Evolutionary conservation across 2,113 vertebrate species (phyloP), one percentile per base, ranked within the genome.

Genomic region (Aleadryas rufinucha): DNA sequence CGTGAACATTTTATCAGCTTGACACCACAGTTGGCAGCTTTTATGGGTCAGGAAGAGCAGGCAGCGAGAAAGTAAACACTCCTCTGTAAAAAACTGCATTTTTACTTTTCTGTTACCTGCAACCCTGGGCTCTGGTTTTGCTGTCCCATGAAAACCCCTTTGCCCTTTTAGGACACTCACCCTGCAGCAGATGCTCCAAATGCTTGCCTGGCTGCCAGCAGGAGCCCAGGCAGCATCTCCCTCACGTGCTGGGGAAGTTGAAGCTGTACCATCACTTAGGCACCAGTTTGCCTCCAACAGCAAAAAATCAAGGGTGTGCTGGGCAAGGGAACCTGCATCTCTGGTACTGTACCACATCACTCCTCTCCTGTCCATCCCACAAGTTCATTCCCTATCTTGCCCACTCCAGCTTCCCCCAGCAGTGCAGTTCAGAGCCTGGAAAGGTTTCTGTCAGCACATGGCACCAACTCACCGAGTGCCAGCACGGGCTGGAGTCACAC

Each of bases 241-340:
- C 11, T 20, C 13, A 2, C 0, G 0, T 8, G 33, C 8, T 3
- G 17, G 24, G 33, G 9, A 59, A 28, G n/a, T 0, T 24, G 52
- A 26, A 59, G 74, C 42, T 54, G 13, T 3, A 7, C 5, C 14
- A 2, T 19, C 78, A 41, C 31, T 45, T 2, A 5, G 0, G 4
- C 35, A 49, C 19, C 42, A 33, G 5, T n/a, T 10, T 78, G 26
- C 44, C 52, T 61, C 39, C 65, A 66, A 5, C 2, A 59, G 33
- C 12, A 11, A 33, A 45, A 23, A 63, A 13, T 0, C 33, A 7
- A 19, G 27, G 17, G 5, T 9, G 3, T 45, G 14, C 31, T 30
- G 84, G 22, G 41, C 33, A 24, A 52, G 9, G 33, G 24, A 69
- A 83, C 10, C 41, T 30, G 8, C 8, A 6, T 0, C 47, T 50